Evolutionary conservation across 2,888 invertebrate genomes (phyloP).

Genomic region (Agrochola litura): DNA sequence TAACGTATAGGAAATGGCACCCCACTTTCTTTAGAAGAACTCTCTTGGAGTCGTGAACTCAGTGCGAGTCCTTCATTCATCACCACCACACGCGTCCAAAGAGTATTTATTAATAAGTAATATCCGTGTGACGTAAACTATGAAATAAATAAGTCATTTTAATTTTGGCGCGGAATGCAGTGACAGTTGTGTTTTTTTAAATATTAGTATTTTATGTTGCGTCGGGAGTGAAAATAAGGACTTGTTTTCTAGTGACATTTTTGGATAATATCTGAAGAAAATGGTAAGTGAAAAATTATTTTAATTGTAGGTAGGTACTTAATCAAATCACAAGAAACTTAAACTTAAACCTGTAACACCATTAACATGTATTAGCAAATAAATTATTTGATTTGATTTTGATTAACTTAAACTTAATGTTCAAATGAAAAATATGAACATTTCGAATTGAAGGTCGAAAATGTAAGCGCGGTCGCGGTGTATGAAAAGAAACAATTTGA

Average conservation of each 20-base stretch:
- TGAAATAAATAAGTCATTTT: conserved; percentile 50
- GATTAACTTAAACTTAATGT: too few relatives aligned
- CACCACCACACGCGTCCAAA: conserved; percentile 45
- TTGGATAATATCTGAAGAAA: conserved; percentile 54
- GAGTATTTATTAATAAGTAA: conserved; percentile 4
- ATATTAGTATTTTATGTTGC: background rate
- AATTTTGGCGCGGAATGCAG: conserved; percentile 66
- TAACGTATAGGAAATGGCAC: conserved; percentile 59
- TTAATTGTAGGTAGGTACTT: background rate
- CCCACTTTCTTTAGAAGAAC: conserved; percentile 64
- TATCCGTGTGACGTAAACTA: conserved; percentile 36
- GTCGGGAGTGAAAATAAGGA: conserved; percentile 39
- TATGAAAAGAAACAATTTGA: background rate
- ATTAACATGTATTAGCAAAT: too few relatives aligned
- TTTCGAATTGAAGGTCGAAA: background rate
- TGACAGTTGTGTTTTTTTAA: conserved; percentile 60
- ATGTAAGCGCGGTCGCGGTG: background rate
- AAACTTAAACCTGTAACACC: too few relatives aligned
- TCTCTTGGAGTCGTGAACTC: conserved; percentile 38
- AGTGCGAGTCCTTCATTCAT: conserved; percentile 45
- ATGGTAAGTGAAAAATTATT: conserved; percentile 52
- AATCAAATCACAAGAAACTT: too few relatives aligned
- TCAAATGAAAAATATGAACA: background rate
- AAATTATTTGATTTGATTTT: too few relatives aligned
- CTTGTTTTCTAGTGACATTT: conserved; percentile 40